Evolutionary conservation across 2,797 vertebrate genomes (phyloP).

Genomic region (Pyrocephalus nanus): DNA sequence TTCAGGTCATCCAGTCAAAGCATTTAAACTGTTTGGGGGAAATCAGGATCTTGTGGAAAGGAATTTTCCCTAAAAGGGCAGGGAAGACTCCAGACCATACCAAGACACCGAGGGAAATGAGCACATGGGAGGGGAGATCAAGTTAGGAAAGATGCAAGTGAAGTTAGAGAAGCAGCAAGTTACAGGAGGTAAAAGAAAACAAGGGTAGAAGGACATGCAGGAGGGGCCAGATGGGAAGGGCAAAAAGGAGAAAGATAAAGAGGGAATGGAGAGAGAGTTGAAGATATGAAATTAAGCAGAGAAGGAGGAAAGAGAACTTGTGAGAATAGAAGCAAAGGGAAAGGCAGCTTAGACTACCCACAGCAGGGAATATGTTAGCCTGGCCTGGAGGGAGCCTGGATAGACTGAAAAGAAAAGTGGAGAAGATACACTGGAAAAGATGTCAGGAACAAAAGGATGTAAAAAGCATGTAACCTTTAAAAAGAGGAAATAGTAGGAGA

Average conservation of each 20-base stretch:
- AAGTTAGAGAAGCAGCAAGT: background rate
- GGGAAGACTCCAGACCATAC: background rate
- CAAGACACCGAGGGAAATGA: background rate
- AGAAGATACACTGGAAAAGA: background rate
- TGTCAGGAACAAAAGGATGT: background rate
- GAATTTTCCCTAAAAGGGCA: background rate
- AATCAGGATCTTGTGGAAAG: background rate
- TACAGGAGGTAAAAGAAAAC: background rate
- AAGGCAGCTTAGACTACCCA: background rate
- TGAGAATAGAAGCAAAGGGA: background rate
- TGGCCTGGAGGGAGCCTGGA: background rate
- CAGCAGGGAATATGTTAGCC: background rate
- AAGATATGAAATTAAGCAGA: background rate
- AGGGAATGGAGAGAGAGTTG: background rate
- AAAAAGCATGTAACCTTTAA: background rate
- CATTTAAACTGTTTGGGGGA: background rate
- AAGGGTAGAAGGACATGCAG: background rate
- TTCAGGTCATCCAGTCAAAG: background rate
- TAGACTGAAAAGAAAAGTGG: background rate
- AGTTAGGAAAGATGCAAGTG: background rate
- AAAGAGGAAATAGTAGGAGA: background rate
- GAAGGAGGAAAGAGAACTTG: background rate
- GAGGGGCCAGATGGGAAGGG: background rate
- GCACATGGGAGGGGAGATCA: background rate
- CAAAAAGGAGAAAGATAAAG: background rate